Base-by-base conservation (phyloP, 64 coral and sea anemone species). In the Exaiptasia diaphana region DNA sequence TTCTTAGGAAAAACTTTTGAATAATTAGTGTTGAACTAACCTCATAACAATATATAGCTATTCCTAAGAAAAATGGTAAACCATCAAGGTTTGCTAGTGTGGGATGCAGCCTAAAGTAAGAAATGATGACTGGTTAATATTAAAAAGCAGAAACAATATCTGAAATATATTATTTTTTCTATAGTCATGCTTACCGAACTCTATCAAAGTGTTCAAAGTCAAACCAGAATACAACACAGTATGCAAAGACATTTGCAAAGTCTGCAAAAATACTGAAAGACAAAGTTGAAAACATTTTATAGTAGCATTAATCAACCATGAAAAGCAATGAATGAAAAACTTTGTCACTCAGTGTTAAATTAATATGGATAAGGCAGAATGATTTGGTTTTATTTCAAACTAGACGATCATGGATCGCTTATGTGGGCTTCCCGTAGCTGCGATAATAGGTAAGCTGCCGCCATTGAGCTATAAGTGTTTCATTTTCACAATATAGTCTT, bases 201-300 rank as follows among this genome's bases (percentile, higher is more conserved):
- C 81, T 83, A 17, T 99, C 89, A 75, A 92, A 92, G 50, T 99
- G 84, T 48, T 87, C 80, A 85, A 99, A 99, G 57, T 99, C 95
- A 89, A 99, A 99, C 95, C 95, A 99, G 44, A 99, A 99, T 13
- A 99, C 95, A 28, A 99, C 95, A 80, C 95, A 99, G 36, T 99
- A 99, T 4, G 95, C 95, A 89, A 99, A 99, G 0, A 89, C 90
- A 84, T 99, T 99, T 1, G 95, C 95, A 89, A 99, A 99, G 81
- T 99, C 95, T 68, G 95, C 95, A 85, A 99, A 91, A 39, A 99
- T 82, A 68, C 95, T 99, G 73, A 5, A 89, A 57, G 25, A 55
- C 71, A 74, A 50, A 83, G 14, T 18, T 25, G 73, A 22, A 5
- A 35, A 62, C 18, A 30, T 11, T 5, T n/a, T n/a, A n/a, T n/a